These are phyloP conservation scores for Arvicola amphibius DNA, from an alignment of 2,797 vertebrate species.

Conservation along the genomic window DNA sequence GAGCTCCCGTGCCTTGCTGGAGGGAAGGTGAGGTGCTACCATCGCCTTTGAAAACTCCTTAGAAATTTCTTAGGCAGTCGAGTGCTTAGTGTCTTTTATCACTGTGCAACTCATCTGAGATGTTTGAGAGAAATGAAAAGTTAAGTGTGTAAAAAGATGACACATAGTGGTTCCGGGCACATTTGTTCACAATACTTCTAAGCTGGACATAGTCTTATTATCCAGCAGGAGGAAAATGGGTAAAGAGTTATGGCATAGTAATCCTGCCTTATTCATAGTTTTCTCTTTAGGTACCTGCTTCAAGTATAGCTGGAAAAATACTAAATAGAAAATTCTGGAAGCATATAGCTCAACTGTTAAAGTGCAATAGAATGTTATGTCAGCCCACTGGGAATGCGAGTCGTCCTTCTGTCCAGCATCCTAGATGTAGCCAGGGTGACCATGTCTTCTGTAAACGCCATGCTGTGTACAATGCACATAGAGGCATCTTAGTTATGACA, in stretches of 20 bases:
- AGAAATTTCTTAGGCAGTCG: neutral
- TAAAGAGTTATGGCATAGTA: neutral
- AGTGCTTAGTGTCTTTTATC: neutral
- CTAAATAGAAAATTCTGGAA: neutral
- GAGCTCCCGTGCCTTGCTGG: neutral
- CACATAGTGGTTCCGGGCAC: neutral
- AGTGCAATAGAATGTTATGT: neutral
- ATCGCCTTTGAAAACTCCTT: neutral
- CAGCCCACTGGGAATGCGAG: neutral
- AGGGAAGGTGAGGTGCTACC: neutral
- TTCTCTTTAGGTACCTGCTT: neutral
- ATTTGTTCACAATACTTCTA: neutral
- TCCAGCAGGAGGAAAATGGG: neutral
- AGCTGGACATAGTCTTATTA: neutral
- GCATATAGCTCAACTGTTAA: neutral
- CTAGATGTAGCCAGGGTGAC: neutral
- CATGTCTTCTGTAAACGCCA: neutral
- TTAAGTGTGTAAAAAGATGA: neutral
- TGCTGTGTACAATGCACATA: neutral
- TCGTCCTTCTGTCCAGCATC: neutral
- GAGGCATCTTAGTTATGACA: neutral
- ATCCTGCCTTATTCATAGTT: neutral
- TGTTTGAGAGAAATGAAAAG: neutral
- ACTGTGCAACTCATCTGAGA: neutral
- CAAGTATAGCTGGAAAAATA: neutral